Percentiles rank a stretch among this genome's conserved stretches.
phyloP scores from a whole-genome alignment of 2,797 vertebrate genomes.

The Muraenolepis orangiensis region DNA sequence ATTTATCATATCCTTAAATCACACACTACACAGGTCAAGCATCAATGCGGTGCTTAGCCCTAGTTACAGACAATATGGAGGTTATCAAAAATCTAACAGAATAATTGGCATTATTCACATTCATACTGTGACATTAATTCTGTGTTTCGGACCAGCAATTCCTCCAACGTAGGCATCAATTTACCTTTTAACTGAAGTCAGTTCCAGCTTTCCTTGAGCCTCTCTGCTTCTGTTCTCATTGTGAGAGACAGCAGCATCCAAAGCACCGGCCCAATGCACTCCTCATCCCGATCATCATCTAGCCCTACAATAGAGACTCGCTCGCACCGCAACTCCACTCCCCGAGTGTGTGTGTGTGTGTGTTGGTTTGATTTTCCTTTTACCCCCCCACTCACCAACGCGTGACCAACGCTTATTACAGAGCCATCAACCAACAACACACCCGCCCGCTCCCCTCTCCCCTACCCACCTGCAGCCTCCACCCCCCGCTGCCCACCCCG shows the following conservation, averaged over 20 bases:
- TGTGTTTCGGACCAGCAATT: no score
- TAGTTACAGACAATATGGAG: neutral
- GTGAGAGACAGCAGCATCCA: neutral
- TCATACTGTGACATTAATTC: neutral
- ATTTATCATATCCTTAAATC: no score
- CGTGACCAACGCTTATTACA: constrained; percentile 50
- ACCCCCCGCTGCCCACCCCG: no score
- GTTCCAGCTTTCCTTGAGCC: no score
- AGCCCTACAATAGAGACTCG: constrained; percentile 21
- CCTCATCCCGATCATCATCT: constrained; percentile 9
- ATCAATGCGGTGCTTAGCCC: neutral
- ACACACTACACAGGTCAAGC: neutral
- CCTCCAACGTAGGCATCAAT: no score
- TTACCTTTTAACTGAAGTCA: no score
- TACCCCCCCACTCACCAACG: constrained; percentile 4
- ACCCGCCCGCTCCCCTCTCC: constrained; percentile 26
- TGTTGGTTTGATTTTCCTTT: neutral
- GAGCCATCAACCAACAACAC: constrained; percentile 53
- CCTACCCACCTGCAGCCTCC: constrained; percentile 16
- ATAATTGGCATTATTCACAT: neutral
- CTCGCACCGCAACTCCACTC: constrained; percentile 30
- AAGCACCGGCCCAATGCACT: constrained; percentile 18
- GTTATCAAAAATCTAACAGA: neutral
- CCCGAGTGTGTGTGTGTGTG: constrained; percentile 24
- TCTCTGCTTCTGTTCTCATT: neutral